Base-by-base conservation (phyloP, 1,140 invertebrate genomes). In the Anthonomus grandis region DNA sequence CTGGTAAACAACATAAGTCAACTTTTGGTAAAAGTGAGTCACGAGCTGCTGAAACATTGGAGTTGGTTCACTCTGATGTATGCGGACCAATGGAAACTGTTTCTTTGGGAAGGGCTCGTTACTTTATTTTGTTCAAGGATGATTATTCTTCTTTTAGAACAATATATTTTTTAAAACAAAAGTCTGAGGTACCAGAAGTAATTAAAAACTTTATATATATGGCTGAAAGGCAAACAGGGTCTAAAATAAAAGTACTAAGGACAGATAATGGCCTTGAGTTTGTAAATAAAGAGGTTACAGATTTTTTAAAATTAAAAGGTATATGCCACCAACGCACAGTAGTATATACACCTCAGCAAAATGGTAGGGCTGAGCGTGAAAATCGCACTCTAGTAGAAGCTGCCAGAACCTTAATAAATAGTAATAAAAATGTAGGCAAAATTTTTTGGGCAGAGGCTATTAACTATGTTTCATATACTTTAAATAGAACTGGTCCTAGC, bases 391-490 rank as follows among this genome's bases (percentile, higher is more conserved):
- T 78, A 1, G 61, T 74, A 0, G 73, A 79, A 27, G 63, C 47
- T 49, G 74, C 73, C 0, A 47, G 72, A 22, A 49, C 68, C 10
- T 38, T 79, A 2, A 23, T 67, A 8, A n/a, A n/a, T n/a, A n/a
- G n/a, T n/a, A 56, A 65, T 5, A 62, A 69, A 15, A 51, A 71
- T 27, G 49, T 80, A 15, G 62, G 67, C 15, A 63, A 71, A 36
- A 21, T 51, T 4, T 65, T 75, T 37, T 81, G 76, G 78, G 73
- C 70, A 4, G 76, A 81, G 69, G 75, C 77, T 6, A 60, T 75
- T 0, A 64, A 66, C 25, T 75, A 70, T 1, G 70, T 70, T 15
- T 68, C 64, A 8, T 73, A 73, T 59, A 50, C 70, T 13, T 39
- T 74, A 19, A 76, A 76, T 57, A 41, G 68, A 54, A 73, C 69